phyloP scores from a whole-genome alignment of 2,888 invertebrate genomes.

The Meiosimyza decipiens region DNA sequence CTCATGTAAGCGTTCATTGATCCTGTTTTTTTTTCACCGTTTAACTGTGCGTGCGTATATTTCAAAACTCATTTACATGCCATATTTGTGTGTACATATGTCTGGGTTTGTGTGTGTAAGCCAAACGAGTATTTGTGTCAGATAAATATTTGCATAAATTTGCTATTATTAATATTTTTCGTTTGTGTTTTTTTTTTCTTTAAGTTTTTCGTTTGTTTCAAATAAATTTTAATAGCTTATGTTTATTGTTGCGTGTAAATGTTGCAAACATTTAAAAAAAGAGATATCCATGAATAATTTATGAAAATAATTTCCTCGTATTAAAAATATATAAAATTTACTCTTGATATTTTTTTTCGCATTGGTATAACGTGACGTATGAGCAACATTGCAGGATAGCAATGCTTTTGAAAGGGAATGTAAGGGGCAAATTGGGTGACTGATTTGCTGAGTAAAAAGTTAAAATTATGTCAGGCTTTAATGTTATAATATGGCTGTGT shows the following conservation, averaged over 20 bases:
- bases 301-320: not conserved
- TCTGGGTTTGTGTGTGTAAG: not conserved
- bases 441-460: too few relatives aligned
- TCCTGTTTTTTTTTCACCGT: conserved; percentile 21
- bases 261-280: not conserved
- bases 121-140: not conserved
- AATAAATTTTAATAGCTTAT: not conserved
- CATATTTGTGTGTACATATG: not conserved
- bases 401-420: too few relatives aligned
- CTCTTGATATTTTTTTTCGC: too few relatives aligned
- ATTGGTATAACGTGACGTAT: too few relatives aligned
- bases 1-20: conserved; percentile 29
- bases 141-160: conserved; percentile 14
- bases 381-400: too few relatives aligned
- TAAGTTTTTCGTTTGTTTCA: not conserved
- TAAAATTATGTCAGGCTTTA: too few relatives aligned
- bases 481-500: too few relatives aligned
- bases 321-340: too few relatives aligned
- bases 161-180: not conserved
- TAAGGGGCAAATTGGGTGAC: too few relatives aligned
- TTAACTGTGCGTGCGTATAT: not conserved
- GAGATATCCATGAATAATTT: not conserved
- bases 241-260: not conserved
- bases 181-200: not conserved
- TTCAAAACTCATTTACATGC: not conserved